A percentile compares a stretch with the other conserved stretches of the same genome.
Conservation (phyloP, 2,113 vertebrate genomes). For the Boulengeromyrus knoepffleri region DNA sequence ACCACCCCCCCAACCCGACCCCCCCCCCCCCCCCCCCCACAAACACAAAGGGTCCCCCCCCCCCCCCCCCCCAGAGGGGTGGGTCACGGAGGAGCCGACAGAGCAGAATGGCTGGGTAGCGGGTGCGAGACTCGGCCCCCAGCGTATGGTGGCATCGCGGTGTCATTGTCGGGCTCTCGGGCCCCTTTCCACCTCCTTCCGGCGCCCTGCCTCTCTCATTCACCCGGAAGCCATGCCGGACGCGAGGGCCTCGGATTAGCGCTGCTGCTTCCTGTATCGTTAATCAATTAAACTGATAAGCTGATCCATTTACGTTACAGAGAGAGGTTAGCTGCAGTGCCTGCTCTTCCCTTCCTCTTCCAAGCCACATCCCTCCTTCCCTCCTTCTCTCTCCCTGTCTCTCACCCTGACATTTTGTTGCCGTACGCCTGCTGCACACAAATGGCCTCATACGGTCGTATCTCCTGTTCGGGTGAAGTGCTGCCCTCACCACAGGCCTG, state of each 20-base stretch:
- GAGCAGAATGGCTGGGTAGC: background rate
- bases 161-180: background rate
- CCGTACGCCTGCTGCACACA: background rate
- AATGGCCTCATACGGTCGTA: background rate
- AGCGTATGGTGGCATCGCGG: background rate
- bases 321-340: background rate
- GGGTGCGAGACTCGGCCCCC: background rate
- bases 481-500: slow-evolving; percentile 1
- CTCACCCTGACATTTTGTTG: background rate
- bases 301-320: slow-evolving; percentile 13
- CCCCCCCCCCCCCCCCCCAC: too few relatives aligned
- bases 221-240: background rate
- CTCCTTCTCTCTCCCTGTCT: background rate
- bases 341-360: background rate
- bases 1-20: too few relatives aligned
- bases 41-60: background rate
- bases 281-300: slow-evolving; percentile 37
- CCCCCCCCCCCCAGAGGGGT: background rate
- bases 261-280: slow-evolving; percentile 13
- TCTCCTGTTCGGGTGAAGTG: background rate
- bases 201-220: background rate
- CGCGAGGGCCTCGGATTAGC: slow-evolving; percentile 21
- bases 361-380: background rate
- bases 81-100: background rate
- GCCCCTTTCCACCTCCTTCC: background rate